These are phyloP conservation scores for Macrophya alboannulata DNA, from an alignment of 2,888 invertebrate genomes.

Conservation along the genomic window DNA sequence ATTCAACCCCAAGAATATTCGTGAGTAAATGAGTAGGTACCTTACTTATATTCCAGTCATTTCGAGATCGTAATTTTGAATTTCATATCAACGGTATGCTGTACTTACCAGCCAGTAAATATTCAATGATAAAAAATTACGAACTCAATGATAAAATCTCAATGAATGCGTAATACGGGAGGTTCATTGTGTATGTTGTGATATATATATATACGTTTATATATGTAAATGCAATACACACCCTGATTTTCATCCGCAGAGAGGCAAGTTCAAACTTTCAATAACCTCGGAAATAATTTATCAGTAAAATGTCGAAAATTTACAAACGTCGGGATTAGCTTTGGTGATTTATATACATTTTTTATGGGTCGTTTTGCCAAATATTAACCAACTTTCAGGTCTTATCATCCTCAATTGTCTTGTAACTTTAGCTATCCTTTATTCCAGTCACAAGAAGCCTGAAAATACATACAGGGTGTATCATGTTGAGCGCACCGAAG, in stretches of 20 bases:
- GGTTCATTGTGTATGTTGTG: neutral
- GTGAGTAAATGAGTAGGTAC: neutral
- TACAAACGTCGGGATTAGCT: neutral
- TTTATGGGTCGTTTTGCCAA: no score
- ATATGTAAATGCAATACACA: neutral
- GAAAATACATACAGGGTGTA: no score
- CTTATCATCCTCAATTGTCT: no score
- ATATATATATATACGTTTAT: neutral
- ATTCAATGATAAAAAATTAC: neutral
- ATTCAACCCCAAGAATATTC: neutral
- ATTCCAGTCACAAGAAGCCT: no score
- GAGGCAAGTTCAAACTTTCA: neutral
- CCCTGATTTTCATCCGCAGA: neutral
- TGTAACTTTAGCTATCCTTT: no score
- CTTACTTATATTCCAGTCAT: neutral
- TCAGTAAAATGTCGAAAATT: neutral
- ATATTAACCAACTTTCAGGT: no score
- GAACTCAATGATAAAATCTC: slow-evolving; percentile 14
- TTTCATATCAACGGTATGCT: neutral
- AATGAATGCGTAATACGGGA: neutral
- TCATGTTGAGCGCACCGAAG: no score
- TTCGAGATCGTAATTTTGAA: neutral
- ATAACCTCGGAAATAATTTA: neutral
- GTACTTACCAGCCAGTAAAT: neutral
- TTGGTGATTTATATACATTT: neutral